Base-by-base conservation (phyloP, 2,888 invertebrate genomes). In the Germaria angustata region DNA sequence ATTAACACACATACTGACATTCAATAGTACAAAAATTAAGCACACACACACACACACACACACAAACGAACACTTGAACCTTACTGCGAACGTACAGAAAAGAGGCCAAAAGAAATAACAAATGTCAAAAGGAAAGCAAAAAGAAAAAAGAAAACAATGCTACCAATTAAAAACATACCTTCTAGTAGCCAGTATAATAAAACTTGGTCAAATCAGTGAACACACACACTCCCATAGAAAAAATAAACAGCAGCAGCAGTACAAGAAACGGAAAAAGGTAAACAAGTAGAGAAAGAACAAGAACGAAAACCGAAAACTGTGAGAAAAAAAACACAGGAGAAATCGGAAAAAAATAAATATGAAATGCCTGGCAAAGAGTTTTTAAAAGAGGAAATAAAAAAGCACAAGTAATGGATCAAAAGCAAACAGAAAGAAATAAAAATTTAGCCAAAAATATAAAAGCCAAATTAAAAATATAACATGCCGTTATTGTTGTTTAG, bases 21-120 rank as follows among this genome's bases (percentile, higher is more conserved):
- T 24, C 7, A 36, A 63, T n/a, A 71, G 55, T 9, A 32, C 59
- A 39, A 13, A n/a, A 15, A 24, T 28, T 28, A 65, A 44, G 11
- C 24, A 39, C 17, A 66, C 34, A 41, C 22, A 71, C 32, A 57
- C 32, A 49, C 39, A 57, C 15, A 72, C 46, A 15, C 22, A 17
- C 28, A 15, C 13, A 24, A 2, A 46, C 32, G 17, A 79, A 82
- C 82, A 82, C 82, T 82, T 82, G 82, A 82, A 82, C 82, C 82
- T 71, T 79, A 65, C 75, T 69, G 55, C 63, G 55, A 51, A 41
- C 57, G 51, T 76, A 17, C 69, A 75, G 75, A 59, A 79, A 82
- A 82, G 79, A 82, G 82, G 82, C 82, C 79, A 82, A 82, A 76
- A 75, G 82, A 79, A 79, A 79, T 82, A 82, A 82, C 79, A 82